Evolutionary conservation across 2,113 vertebrate genomes (phyloP).

Genomic region (Gobiocypris rarus): DNA sequence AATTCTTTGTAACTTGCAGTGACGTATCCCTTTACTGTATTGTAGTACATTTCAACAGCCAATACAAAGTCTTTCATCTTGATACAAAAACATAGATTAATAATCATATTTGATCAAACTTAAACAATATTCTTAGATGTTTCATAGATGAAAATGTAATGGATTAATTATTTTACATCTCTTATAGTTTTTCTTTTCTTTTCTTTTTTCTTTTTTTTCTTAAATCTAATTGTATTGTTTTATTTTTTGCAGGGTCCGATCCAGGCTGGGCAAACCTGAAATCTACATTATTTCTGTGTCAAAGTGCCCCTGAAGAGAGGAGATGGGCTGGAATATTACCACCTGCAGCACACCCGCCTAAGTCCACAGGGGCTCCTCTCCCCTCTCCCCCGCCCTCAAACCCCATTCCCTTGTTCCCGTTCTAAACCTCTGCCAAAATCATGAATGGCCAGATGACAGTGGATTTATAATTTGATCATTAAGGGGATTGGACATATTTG

Average conservation of each 20-base stretch:
- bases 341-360: slow-evolving; percentile 36
- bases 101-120: background rate
- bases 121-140: background rate
- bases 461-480: slow-evolving; percentile 36
- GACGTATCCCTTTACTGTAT: background rate
- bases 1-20: background rate
- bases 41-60: background rate
- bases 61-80: background rate
- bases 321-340: slow-evolving; percentile 47
- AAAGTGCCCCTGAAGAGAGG: slow-evolving; percentile 30
- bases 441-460: slow-evolving; percentile 35
- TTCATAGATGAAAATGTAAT: background rate
- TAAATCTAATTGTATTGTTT: background rate
- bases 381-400: background rate
- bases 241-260: slow-evolving; percentile 45
- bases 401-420: background rate
- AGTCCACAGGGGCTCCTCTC: background rate
- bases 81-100: background rate
- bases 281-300: slow-evolving; percentile 21
- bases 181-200: too few species aligned
- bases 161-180: background rate
- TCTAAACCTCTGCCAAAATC: background rate
- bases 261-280: slow-evolving; percentile 42
- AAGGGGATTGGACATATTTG: slow-evolving; percentile 9
- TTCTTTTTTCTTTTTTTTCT: too few species aligned